phyloP scores from a whole-genome alignment of 1,140 invertebrate species.

The Ceratitis capitata region DNA sequence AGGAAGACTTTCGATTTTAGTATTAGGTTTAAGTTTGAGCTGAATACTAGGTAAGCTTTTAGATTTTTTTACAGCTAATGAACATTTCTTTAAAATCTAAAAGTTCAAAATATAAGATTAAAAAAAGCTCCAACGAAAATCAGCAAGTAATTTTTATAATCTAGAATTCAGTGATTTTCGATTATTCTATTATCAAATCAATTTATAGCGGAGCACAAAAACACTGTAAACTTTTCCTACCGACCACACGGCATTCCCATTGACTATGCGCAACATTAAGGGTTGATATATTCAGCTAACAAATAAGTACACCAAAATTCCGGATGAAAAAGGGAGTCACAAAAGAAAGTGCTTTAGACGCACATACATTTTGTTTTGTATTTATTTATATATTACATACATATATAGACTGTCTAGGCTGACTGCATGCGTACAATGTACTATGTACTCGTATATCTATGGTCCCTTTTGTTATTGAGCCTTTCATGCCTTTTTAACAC shows the following conservation, averaged over 20 bases:
- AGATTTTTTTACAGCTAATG: no score
- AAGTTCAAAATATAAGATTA: no score
- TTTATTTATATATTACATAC: no score
- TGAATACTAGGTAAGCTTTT: no score
- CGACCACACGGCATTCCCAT: background rate
- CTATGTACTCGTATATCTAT: background rate
- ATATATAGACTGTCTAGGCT: background rate
- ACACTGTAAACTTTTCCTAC: background rate
- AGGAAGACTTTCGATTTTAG: no score
- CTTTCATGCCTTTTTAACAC: conserved; percentile 36
- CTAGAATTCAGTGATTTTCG: no score
- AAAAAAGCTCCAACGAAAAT: no score
- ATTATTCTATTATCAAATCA: no score
- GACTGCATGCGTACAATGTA: background rate
- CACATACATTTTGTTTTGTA: background rate
- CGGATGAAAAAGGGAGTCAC: background rate
- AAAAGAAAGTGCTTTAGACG: background rate
- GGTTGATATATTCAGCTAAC: background rate
- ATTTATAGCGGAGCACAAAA: background rate
- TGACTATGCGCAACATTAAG: background rate
- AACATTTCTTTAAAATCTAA: no score
- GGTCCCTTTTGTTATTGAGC: background rate
- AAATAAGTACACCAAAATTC: background rate
- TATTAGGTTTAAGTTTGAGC: no score
- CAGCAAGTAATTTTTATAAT: no score